Evolutionary conservation across 2,113 vertebrate genomes (phyloP).

Genomic region (Proterorhinus semilunaris): DNA sequence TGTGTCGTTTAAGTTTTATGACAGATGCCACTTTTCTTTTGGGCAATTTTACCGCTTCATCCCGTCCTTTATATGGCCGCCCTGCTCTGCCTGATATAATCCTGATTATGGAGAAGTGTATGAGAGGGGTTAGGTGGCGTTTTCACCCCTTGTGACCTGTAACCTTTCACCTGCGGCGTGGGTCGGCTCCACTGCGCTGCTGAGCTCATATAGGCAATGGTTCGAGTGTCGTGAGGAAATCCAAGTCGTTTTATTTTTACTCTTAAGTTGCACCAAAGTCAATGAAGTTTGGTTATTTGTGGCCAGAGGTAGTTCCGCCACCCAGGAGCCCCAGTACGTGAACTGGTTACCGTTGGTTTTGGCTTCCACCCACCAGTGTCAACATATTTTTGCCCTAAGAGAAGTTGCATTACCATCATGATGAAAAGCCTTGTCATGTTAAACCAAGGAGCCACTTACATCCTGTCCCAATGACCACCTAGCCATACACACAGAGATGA

Average conservation of each 20-base stretch:
- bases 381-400: not conserved
- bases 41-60: constrained; percentile 13
- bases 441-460: constrained; percentile 1
- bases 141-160: constrained; percentile 61
- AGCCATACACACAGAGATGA: not conserved
- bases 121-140: constrained; percentile 48
- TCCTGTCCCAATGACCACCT: constrained; percentile 2
- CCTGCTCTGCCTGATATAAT: constrained; percentile 53
- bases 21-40: not conserved
- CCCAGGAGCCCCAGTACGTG: no score
- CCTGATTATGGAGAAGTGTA: constrained; percentile 58
- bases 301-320: not conserved
- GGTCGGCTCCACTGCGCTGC: constrained; percentile 45
- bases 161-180: constrained; percentile 62
- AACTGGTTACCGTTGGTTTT: no score
- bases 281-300: no score
- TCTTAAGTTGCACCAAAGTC: not conserved
- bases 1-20: not conserved
- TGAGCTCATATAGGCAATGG: not conserved
- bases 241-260: not conserved
- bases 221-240: not conserved
- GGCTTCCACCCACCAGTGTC: no score
- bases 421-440: constrained; percentile 2
- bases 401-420: not conserved
- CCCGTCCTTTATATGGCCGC: constrained; percentile 35